Evolutionary conservation across 2,797 vertebrate species (phyloP).

Genomic region (Xenopus petersii): DNA sequence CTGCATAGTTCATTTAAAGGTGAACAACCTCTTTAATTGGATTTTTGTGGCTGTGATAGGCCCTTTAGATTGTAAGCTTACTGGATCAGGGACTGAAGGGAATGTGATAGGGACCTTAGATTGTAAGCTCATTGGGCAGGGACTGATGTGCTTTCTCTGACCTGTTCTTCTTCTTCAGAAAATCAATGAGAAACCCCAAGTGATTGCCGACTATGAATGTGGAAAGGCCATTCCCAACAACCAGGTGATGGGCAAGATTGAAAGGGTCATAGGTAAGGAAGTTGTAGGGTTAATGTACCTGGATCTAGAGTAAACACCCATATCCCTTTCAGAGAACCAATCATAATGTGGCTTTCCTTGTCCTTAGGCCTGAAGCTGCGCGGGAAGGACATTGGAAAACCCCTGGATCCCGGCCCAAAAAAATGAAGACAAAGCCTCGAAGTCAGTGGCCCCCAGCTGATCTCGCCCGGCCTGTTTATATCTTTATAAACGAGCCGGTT

Average conservation of each 20-base stretch:
- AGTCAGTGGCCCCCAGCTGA: slow-evolving; percentile 72
- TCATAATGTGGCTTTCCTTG: not conserved
- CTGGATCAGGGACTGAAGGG: too few species aligned
- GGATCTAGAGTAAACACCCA: too few species aligned
- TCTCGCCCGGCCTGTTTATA: slow-evolving; percentile 65
- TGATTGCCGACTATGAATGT: slow-evolving; percentile 89
- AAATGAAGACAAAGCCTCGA: slow-evolving; percentile 94
- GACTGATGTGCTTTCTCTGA: too few species aligned
- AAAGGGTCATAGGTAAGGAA: slow-evolving; percentile 79
- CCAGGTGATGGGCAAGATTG: slow-evolving; percentile 93
- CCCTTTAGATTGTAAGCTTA: too few species aligned
- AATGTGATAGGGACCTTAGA: too few species aligned
- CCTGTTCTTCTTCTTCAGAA: slow-evolving; percentile 65
- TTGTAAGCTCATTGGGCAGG: too few species aligned
- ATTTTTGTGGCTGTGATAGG: too few species aligned
- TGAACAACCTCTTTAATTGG: too few species aligned
- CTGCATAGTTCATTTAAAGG: too few species aligned
- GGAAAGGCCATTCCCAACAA: slow-evolving; percentile 93
- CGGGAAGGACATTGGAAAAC: slow-evolving; percentile 86
- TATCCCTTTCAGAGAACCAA: too few species aligned
- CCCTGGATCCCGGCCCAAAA: slow-evolving; percentile 80
- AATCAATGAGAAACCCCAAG: slow-evolving; percentile 96
- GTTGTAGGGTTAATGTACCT: too few species aligned
- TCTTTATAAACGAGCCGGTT: slow-evolving; percentile 56
- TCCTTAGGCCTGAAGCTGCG: slow-evolving; percentile 84